These are phyloP conservation scores for Leptoclinus maculatus DNA, from an alignment of 2,797 vertebrate genomes.

Conservation along the genomic window DNA sequence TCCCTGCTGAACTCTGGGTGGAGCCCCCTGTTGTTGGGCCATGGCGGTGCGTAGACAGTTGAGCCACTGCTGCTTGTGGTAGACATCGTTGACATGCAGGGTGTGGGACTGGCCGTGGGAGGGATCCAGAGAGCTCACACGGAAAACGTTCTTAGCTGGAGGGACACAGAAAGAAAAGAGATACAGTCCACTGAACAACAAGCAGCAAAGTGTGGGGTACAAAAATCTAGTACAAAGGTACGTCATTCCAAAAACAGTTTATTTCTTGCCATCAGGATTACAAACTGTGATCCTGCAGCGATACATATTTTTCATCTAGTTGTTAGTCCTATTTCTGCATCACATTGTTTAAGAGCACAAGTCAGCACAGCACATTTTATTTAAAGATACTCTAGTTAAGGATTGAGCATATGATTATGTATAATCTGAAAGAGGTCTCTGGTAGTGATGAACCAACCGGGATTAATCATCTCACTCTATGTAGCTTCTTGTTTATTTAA, in stretches of 20 bases:
- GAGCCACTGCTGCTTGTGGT: constrained; percentile 98
- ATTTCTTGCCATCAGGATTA: not conserved
- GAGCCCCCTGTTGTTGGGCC: constrained; percentile 79
- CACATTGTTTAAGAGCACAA: too few relatives aligned
- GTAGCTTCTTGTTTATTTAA: too few relatives aligned
- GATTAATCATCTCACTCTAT: too few relatives aligned
- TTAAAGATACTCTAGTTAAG: too few relatives aligned
- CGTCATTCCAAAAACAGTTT: not conserved
- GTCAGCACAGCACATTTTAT: too few relatives aligned
- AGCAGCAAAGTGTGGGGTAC: not conserved
- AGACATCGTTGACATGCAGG: constrained; percentile 93
- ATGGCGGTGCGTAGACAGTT: constrained; percentile 90
- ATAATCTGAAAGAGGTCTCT: too few relatives aligned
- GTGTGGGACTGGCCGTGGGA: constrained; percentile 91
- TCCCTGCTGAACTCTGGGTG: constrained; percentile 62
- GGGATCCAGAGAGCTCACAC: constrained; percentile 89
- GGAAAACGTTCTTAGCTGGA: constrained; percentile 94
- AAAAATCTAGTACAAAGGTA: not conserved
- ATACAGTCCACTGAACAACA: not conserved
- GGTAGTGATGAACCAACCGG: too few relatives aligned
- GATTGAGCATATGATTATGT: too few relatives aligned
- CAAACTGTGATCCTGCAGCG: not conserved
- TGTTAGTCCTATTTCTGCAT: not conserved
- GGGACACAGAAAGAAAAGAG: constrained; percentile 5
- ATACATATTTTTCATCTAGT: not conserved